Evolutionary conservation across 2,888 invertebrate genomes (phyloP), one percentile per base, ranked within the genome.

Genomic region (Pseudanteris insignis): DNA sequence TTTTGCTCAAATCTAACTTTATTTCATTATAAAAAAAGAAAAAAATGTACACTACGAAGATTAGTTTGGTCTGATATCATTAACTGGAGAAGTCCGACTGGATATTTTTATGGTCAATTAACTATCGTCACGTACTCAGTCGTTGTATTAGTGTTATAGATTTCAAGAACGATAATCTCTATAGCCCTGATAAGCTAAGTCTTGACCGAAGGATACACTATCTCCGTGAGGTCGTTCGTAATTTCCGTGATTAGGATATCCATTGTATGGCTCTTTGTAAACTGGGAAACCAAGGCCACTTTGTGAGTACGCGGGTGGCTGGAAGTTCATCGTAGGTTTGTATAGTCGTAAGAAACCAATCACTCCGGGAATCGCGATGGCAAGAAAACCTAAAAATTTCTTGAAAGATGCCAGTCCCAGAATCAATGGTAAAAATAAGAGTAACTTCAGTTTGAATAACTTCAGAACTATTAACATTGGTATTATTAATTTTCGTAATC

Each of bases 291-390:
- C 91, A 2, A 91, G 82, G n/a, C 91, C 90, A 37, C 89, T 88
- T 0, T 89, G 86, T 0, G 87, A 86, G 73, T 91, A 91, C 68
- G 90, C 88, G 0, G 89, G 89, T 0, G 76, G 78, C 34, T 79
- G 73, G 57, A 76, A 75, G 2, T 84, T 84, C 7, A 86, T 74
- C 67, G 86, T 84, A 0, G 91, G 91, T 69, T 89, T 90, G 83
- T 91, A 92, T 68, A 92, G 84, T 75, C 91, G 91, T 79, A 92
- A 91, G 82, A 91, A 92, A 18, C 90, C 92, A 70, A 92, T 91
- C 0, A 91, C 81, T 64, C 92, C 90, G 46, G 92, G 92, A 61
- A 92, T 82, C 26, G 91, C 85, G 18, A 92, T 86, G 7, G 91
- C 91, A 73, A 91, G 83, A 78, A 92, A 88, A 30, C 90, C 90